Evolutionary conservation across 2,888 invertebrate species (phyloP).

Genomic region (Clanis bilineata): DNA sequence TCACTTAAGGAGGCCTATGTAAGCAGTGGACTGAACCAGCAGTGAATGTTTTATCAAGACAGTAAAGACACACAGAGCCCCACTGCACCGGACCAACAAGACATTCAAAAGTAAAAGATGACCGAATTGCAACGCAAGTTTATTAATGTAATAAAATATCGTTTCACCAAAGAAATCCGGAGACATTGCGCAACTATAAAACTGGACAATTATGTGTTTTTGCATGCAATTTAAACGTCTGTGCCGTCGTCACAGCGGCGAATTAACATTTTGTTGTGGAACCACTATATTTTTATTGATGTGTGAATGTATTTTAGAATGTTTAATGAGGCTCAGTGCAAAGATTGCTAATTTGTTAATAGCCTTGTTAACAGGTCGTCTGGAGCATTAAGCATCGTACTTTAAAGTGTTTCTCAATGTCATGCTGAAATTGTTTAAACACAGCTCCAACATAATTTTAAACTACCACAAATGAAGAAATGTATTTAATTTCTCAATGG

Average conservation of each 20-base stretch:
- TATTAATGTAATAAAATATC: background rate
- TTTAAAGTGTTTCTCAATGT: too few species aligned
- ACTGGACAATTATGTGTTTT: constrained; percentile 7
- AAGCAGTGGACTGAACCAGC: too few species aligned
- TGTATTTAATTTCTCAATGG: background rate
- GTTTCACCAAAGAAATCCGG: constrained; percentile 17
- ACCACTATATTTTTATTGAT: constrained; percentile 22
- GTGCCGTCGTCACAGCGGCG: background rate
- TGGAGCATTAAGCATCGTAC: background rate
- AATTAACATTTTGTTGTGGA: constrained; percentile 1
- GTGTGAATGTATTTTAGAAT: constrained; percentile 30
- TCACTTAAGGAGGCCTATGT: too few species aligned
- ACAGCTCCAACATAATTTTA: too few species aligned
- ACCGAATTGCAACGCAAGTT: background rate
- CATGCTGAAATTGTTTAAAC: too few species aligned
- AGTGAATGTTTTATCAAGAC: too few species aligned
- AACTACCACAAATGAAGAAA: background rate
- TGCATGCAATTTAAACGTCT: background rate
- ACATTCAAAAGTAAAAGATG: background rate
- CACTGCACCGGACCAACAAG: background rate
- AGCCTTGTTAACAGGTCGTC: background rate
- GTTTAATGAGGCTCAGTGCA: constrained; percentile 19
- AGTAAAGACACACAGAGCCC: too few species aligned
- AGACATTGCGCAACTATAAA: constrained; percentile 25
- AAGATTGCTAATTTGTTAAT: background rate